These are phyloP conservation scores for Euura lappo DNA, from an alignment of 1,140 invertebrate genomes.

Conservation along the genomic window DNA sequence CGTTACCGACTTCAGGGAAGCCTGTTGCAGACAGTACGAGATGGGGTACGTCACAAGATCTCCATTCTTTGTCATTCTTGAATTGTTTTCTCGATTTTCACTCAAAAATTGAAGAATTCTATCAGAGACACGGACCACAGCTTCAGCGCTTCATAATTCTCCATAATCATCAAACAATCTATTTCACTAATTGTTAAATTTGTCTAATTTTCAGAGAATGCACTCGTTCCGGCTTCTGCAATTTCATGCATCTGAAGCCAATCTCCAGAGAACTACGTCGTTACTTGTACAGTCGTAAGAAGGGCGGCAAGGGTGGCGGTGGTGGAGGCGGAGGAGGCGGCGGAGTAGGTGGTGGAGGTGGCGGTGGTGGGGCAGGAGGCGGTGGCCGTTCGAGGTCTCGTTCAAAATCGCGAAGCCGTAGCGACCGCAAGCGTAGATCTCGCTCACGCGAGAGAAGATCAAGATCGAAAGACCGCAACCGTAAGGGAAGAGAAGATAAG, in stretches of 20 bases:
- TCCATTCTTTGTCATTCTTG: neutral
- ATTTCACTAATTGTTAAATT: slow-evolving; percentile 18
- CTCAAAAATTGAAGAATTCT: neutral
- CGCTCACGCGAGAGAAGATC: slow-evolving; percentile 55
- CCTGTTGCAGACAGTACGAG: slow-evolving; percentile 98
- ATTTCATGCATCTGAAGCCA: slow-evolving; percentile 99
- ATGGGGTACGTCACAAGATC: slow-evolving; percentile 77
- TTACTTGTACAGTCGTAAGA: slow-evolving; percentile 62
- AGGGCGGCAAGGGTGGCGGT: slow-evolving; percentile 56
- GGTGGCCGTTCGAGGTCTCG: slow-evolving; percentile 52
- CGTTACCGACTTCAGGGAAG: slow-evolving; percentile 98
- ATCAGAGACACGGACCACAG: neutral
- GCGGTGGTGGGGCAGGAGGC: slow-evolving; percentile 47
- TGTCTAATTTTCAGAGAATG: slow-evolving; percentile 75
- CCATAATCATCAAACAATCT: too few species aligned
- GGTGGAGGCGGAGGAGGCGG: slow-evolving; percentile 46
- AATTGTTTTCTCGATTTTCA: neutral
- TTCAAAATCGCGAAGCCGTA: slow-evolving; percentile 42
- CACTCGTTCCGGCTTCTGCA: slow-evolving; percentile 97
- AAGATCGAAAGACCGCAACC: slow-evolving; percentile 46
- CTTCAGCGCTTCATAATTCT: too few species aligned
- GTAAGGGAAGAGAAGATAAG: slow-evolving; percentile 48
- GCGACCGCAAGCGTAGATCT: slow-evolving; percentile 51
- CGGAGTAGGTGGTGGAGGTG: slow-evolving; percentile 45
- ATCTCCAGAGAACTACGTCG: slow-evolving; percentile 92